These are phyloP conservation scores for Falcunculus frontatus DNA, from an alignment of 2,113 vertebrate species.

Conservation along the genomic window DNA sequence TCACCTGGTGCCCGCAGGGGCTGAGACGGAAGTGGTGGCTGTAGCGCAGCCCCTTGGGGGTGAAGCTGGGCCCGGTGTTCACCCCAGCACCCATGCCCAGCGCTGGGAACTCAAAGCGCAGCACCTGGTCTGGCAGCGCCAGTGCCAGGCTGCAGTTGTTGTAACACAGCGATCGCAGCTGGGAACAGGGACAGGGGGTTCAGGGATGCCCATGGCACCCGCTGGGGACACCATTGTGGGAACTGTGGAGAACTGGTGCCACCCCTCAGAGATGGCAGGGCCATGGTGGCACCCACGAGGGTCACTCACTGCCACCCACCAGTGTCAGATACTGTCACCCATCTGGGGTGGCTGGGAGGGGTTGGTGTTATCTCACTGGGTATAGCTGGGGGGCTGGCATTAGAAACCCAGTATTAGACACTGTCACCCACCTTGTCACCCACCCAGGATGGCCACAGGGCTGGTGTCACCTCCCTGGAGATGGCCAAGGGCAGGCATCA, in stretches of 20 bases:
- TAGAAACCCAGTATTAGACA: background rate
- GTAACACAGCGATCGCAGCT: slow-evolving; percentile 85
- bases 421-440: background rate
- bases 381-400: background rate
- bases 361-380: background rate
- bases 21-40: slow-evolving; percentile 84
- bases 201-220: background rate
- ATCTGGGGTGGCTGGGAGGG: too few species aligned
- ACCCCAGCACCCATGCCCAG: slow-evolving; percentile 71
- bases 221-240: background rate
- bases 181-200: background rate
- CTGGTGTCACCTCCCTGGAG: background rate
- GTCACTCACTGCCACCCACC: background rate
- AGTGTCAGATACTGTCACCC: background rate
- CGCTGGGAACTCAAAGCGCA: slow-evolving; percentile 81
- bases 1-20: slow-evolving; percentile 85
- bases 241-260: background rate
- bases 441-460: background rate
- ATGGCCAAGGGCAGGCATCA: background rate
- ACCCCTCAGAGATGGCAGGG: background rate
- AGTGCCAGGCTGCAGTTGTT: slow-evolving; percentile 81
- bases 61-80: slow-evolving; percentile 82
- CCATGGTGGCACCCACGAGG: background rate
- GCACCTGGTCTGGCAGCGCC: background rate
- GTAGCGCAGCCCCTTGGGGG: slow-evolving; percentile 86